Base-by-base conservation (phyloP, 1,140 invertebrate genomes). In the Drosophila elegans region DNA sequence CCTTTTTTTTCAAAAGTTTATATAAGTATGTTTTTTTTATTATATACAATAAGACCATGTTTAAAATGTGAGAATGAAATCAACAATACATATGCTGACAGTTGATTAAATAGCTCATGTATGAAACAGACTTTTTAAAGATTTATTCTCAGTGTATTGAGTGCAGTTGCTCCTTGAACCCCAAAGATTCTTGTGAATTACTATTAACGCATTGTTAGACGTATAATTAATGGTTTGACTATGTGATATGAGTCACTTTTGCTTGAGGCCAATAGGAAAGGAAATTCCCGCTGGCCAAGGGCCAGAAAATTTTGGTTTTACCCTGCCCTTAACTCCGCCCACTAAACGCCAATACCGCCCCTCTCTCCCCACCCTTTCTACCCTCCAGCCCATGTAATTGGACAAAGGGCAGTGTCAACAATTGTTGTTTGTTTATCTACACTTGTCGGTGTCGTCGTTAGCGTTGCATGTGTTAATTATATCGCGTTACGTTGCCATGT, bases 361-460 rank as follows among this genome's bases (percentile, higher is more conserved):
- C 44, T 38, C 39, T n/a, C 48, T 45, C 16, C 34, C 41, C 45
- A 7, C 41, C 39, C 16, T 21, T 21, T 0, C 16, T 1, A 21
- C 21, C 52, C 16, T 39, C 36, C 36, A 36, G 9, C 38, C 66
- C 60, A 45, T 61, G 67, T 78, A 85, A 85, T 82, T 85, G 78
- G 60, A 56, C 82, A 85, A 85, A 88, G 74, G 78, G 74, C 78
- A 68, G 46, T 36, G 49, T 71, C 68, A 59, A 27, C 78, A 75
- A 82, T 77, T 44, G 61, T 16, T 59, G 69, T 51, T 46, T 72
- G 66, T 75, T 78, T 73, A 72, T 77, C 51, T 34, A 41, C 60
- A 49, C 44, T 51, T 51, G 72, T 44, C 62, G 63, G n/a, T 76
- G 52, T 62, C 41, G 56, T 59, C 63, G 57, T 57, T 55, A 53